These are phyloP conservation scores for Anolis sagrei DNA, from an alignment of 2,113 vertebrate genomes.

Conservation along the genomic window DNA sequence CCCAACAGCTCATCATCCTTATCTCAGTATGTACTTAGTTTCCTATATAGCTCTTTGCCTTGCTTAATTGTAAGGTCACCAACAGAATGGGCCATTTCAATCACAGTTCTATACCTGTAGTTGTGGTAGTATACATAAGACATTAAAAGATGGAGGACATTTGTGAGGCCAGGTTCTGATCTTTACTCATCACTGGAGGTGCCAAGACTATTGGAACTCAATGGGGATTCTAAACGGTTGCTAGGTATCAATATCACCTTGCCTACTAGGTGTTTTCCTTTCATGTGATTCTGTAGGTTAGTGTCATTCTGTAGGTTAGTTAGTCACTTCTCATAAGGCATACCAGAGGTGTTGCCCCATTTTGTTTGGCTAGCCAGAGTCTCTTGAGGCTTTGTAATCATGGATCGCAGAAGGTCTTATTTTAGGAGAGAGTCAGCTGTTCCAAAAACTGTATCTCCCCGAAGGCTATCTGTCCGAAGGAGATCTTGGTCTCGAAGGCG, in stretches of 20 bases:
- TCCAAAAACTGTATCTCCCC: too few species aligned
- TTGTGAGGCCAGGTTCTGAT: not conserved
- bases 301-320: not conserved
- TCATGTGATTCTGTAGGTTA: not conserved
- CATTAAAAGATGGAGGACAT: not conserved
- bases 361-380: not conserved
- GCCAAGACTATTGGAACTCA: not conserved
- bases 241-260: not conserved
- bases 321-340: not conserved
- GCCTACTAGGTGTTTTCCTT: not conserved
- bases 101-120: not conserved
- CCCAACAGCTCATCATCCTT: too few species aligned
- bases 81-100: not conserved
- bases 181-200: not conserved
- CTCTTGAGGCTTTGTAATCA: not conserved
- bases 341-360: not conserved
- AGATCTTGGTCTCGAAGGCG: not conserved
- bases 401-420: not conserved
- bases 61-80: too few species aligned
- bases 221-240: slow-evolving; percentile 11
- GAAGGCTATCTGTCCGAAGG: not conserved
- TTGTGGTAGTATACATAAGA: not conserved
- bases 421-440: not conserved
- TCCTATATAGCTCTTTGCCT: too few species aligned
- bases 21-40: not conserved